phyloP scores from a whole-genome alignment of 2,888 invertebrate genomes.

The Pelosia muscerda region DNA sequence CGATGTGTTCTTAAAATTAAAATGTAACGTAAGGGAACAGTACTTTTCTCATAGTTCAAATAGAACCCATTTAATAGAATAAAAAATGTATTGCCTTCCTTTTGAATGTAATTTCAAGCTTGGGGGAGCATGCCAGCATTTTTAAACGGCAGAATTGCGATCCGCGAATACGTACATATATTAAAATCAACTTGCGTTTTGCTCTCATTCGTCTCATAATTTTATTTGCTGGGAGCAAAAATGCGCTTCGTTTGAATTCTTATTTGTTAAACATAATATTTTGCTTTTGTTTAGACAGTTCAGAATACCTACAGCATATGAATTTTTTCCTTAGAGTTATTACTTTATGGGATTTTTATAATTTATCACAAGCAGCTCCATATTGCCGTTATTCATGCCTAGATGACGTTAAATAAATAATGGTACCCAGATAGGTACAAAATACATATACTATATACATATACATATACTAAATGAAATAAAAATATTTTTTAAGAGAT shows the following conservation, averaged over 20 bases:
- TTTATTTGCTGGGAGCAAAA: slow-evolving; percentile 70
- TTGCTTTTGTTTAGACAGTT: slow-evolving; percentile 36
- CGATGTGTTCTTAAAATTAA: neutral
- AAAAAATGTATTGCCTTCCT: slow-evolving; percentile 59
- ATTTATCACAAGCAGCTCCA: neutral
- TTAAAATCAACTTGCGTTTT: slow-evolving; percentile 78
- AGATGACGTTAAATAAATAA: no score
- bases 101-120: slow-evolving; percentile 70
- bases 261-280: slow-evolving; percentile 46
- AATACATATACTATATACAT: no score
- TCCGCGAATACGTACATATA: slow-evolving; percentile 67
- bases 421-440: no score
- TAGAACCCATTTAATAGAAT: slow-evolving; percentile 42
- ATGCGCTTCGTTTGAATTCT: slow-evolving; percentile 62
- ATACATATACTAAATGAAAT: no score
- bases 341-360: neutral
- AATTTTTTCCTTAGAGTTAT: neutral
- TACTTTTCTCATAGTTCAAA: slow-evolving; percentile 33
- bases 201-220: slow-evolving; percentile 82
- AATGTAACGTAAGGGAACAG: slow-evolving; percentile 1
- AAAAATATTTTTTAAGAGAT: no score
- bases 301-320: neutral
- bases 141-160: slow-evolving; percentile 67
- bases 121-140: slow-evolving; percentile 68
- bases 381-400: no score